phyloP scores from a whole-genome alignment of 2,888 invertebrate genomes.

The Eledona agricola region DNA sequence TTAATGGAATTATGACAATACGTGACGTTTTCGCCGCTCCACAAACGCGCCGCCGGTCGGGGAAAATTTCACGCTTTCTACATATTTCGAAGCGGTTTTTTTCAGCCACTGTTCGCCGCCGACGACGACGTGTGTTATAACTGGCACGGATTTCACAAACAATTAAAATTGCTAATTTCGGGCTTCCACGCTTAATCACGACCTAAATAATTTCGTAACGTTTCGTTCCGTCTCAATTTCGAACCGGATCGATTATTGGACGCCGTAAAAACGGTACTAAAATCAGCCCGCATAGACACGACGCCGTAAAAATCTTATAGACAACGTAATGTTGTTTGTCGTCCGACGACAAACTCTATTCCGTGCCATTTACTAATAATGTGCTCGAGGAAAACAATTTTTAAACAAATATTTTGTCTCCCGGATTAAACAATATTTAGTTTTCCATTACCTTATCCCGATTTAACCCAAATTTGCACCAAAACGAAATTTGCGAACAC shows the following conservation, averaged over 20 bases:
- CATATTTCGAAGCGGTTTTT: conserved; percentile 1
- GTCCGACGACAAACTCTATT: conserved; percentile 9
- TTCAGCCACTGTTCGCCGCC: neutral
- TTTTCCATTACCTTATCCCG: too few species aligned
- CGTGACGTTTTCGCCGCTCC: conserved; percentile 5
- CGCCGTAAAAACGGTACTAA: conserved; percentile 22
- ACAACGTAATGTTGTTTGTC: conserved; percentile 5
- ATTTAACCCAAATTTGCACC: too few species aligned
- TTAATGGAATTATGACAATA: conserved; percentile 8
- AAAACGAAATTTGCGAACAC: too few species aligned
- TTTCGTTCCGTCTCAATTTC: too few species aligned
- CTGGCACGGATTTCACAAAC: conserved; percentile 5
- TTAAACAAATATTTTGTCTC: conserved; percentile 10
- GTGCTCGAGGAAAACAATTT: conserved; percentile 5
- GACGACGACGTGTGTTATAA: conserved; percentile 1
- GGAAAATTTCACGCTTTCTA: conserved; percentile 23
- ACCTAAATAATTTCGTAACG: too few species aligned
- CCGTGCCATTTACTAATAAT: too few species aligned
- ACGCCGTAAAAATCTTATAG: conserved; percentile 13
- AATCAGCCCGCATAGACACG: conserved; percentile 18
- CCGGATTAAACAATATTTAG: too few species aligned
- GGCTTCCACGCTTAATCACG: too few species aligned
- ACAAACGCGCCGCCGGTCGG: neutral
- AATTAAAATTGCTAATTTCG: conserved; percentile 1
- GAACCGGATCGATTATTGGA: too few species aligned